A percentile compares a stretch with the other conserved stretches of the same genome.
Conservation (phyloP, 2,113 vertebrate genomes). For the Jacana jacana region DNA sequence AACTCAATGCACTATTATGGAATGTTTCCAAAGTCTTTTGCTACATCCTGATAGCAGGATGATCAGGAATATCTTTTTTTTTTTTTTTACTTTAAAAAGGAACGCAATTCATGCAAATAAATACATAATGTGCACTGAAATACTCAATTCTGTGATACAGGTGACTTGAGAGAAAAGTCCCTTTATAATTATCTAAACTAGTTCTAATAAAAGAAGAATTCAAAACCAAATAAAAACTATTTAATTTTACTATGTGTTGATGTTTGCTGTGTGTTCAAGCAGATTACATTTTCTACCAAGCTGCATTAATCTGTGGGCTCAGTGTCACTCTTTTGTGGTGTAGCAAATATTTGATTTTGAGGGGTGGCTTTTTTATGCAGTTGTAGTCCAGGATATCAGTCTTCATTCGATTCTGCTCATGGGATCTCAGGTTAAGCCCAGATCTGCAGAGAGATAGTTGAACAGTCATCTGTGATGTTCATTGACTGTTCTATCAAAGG, state of each 20-base stretch:
- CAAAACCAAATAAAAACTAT: slow-evolving; percentile 36
- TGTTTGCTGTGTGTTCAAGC: not conserved
- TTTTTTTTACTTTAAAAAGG: slow-evolving; percentile 10
- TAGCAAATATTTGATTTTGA: not conserved
- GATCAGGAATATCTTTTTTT: not conserved
- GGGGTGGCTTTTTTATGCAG: not conserved
- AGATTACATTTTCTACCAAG: slow-evolving; percentile 3
- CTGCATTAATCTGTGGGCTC: not conserved
- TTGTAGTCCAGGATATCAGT: not conserved
- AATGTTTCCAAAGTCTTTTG: slow-evolving; percentile 41
- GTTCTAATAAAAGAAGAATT: slow-evolving; percentile 31
- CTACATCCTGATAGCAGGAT: slow-evolving; percentile 7
- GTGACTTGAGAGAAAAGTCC: not conserved
- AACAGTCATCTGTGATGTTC: not conserved
- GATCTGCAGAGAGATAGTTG: slow-evolving; percentile 70
- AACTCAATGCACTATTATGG: not conserved
- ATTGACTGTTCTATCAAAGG: not conserved
- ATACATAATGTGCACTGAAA: slow-evolving; percentile 16
- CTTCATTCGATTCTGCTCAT: not conserved
- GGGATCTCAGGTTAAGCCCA: slow-evolving; percentile 74
- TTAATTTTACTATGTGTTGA: not conserved
- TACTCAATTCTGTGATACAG: slow-evolving; percentile 17
- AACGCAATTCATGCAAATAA: slow-evolving; percentile 51
- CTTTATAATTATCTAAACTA: slow-evolving; percentile 41
- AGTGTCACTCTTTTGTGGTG: not conserved